These are phyloP conservation scores for Noctua janthina DNA, from an alignment of 2,888 invertebrate genomes.

Conservation along the genomic window DNA sequence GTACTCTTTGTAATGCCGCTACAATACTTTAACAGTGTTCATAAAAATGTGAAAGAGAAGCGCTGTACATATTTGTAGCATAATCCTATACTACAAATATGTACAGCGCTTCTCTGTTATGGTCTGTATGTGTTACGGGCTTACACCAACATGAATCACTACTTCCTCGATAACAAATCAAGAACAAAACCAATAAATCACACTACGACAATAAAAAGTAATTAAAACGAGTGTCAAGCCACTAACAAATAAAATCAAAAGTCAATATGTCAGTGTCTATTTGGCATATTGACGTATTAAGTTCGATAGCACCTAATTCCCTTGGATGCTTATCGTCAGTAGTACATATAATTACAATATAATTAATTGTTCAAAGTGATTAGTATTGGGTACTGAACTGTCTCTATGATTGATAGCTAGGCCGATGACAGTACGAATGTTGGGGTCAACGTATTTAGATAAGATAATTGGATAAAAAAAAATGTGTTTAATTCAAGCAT, in stretches of 20 bases:
- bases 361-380: conserved; percentile 38
- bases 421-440: conserved; percentile 7
- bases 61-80: background rate
- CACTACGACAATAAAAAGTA: background rate
- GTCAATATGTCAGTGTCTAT: conserved; percentile 23
- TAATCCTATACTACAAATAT: no score
- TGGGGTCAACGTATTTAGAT: conserved; percentile 8
- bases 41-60: background rate
- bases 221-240: conserved; percentile 22
- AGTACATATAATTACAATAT: conserved; percentile 18
- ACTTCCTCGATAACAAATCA: conserved; percentile 8
- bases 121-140: background rate
- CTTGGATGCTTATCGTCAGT: conserved; percentile 41
- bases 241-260: conserved; percentile 28
- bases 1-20: no score
- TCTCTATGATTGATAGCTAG: conserved; percentile 11
- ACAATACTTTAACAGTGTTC: no score
- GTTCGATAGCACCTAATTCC: conserved; percentile 33
- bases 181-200: conserved; percentile 24
- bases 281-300: conserved; percentile 39
- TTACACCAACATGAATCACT: background rate
- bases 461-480: background rate
- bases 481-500: no score
- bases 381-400: conserved; percentile 16
- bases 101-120: no score